Base-by-base conservation (phyloP, 2,113 vertebrate species). In the Saccopteryx leptura region DNA sequence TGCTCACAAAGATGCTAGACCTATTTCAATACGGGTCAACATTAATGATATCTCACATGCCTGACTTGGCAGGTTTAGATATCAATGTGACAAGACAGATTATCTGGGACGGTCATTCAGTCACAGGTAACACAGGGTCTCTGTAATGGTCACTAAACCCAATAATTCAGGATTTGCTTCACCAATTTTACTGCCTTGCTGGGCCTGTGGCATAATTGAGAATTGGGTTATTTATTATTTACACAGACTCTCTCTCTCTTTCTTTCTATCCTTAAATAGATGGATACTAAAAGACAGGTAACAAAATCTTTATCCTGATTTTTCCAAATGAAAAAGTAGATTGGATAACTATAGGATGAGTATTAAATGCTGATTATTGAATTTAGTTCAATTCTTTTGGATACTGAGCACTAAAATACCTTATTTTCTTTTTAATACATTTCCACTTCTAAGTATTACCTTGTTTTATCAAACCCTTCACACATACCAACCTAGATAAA, bases 391-490 rank as follows among this genome's bases (percentile, higher is more conserved):
- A 26, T 85, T 58, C 28, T 95, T 96, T 17, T 90, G 61, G 8
- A 75, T 82, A 61, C 23, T 66, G 83, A 66, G 31, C 60, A 91
- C 28, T 72, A 68, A 86, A 80, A 63, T 61, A 93, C 21, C 19
- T 26, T 78, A 24, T 60, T 93, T 95, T 76, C 66, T 48, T 75
- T 96, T 90, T 65, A 84, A 76, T 75, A 75, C 3, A 94, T 72
- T 56, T 84, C 68, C 4, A 80, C 28, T 90, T 76, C 14, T 46
- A 95, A 90, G 74, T 66, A 50, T n/a, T 71, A 71, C 46, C 33
- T 93, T 87, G 17, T 80, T 93, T 90, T 82, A 50, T 58, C 58
- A 88, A 94, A 46, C 10, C 8, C 39, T 88, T 90, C 60, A 94
- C 18, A 75, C 52, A 76, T 4, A n/a, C 18, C 61, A 61, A 61